Evolutionary conservation across 1,140 invertebrate species (phyloP), one percentile per base, ranked within the genome.

Genomic region (Zophobas atratus): DNA sequence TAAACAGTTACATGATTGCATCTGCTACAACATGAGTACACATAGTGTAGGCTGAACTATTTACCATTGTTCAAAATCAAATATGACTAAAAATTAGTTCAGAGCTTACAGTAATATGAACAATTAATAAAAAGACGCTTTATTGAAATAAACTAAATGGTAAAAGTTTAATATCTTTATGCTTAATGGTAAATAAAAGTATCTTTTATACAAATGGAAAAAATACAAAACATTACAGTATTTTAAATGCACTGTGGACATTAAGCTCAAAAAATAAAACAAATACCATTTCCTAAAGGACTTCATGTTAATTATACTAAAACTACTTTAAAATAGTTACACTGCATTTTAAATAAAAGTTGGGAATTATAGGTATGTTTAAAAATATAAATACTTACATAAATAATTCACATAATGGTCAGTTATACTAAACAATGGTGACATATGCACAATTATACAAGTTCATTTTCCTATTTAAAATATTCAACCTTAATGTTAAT

Each of bases 231-330:
- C 3, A 55, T 55, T 72, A 72, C 70, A 72, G 70, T 72, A 72
- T 55, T 55, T 73, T 73, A 73, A 73, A 73, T 73, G 71, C 71
- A 73, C 49, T 73, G 71, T 73, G 38, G 56, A 73, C 71, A 73
- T 73, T 73, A 55, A 73, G 49, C 71, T 56, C 70, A 55, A 73
- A 73, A 73, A 72, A 53, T 53, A 51, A 53, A 72, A 72, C 70
- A 73, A 73, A 73, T 73, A 73, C 71, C 71, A 73, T 36, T 73
- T 73, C 39, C 53, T 55, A 41, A 38, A 72, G 8, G 48, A 53
- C 38, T 56, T 53, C 55, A 73, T 73, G 48, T 56, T 73, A 72
- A 70, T 72, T 72, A 56, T 32, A 41, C 55, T 72, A 72, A 34
- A 6, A 38, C 49, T 73, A 53, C 39, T 55, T 73, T 55, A 53